Conservation (phyloP, 2,113 vertebrate species). For the Donacobius atricapilla region DNA sequence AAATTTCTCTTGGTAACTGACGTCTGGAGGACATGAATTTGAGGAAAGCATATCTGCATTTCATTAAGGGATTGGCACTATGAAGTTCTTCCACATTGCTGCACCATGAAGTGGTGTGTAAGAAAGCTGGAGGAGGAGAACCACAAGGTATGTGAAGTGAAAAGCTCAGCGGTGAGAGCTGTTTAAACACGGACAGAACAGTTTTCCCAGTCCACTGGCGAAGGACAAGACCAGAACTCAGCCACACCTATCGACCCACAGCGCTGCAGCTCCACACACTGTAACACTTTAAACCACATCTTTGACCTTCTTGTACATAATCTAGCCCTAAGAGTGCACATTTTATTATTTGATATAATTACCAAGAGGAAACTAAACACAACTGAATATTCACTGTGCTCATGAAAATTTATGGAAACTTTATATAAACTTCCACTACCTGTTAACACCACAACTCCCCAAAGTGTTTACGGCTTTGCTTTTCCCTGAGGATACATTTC, state of each 20-base stretch:
- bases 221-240: background rate
- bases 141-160: background rate
- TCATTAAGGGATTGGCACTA: background rate
- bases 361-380: background rate
- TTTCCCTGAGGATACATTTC: background rate
- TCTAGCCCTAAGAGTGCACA: background rate
- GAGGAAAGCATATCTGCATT: background rate
- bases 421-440: background rate
- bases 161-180: background rate
- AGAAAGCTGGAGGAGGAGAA: background rate
- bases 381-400: background rate
- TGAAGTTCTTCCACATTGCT: accelerated
- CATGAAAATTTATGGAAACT: background rate
- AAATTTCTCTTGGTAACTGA: background rate
- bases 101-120: background rate
- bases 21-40: background rate
- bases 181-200: background rate
- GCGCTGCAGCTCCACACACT: background rate
- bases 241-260: accelerated
- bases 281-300: background rate
- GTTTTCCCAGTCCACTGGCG: background rate
- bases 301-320: background rate
- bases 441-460: background rate
- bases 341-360: background rate
- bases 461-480: background rate